Evolutionary conservation across 2,888 invertebrate genomes (phyloP).

Genomic region (Hypomecis punctinalis): DNA sequence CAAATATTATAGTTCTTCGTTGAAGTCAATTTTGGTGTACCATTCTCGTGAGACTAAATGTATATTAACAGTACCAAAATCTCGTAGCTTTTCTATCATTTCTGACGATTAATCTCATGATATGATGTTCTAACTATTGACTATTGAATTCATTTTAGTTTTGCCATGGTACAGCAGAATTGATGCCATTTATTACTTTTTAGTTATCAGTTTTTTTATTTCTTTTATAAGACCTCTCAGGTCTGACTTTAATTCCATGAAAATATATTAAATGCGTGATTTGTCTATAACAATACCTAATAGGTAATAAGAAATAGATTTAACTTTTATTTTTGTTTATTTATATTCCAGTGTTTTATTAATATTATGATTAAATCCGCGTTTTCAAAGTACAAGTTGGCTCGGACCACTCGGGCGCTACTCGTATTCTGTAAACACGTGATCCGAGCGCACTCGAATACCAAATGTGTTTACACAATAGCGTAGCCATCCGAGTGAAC

Average conservation of each 20-base stretch:
- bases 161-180: background rate
- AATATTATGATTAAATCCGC: slow-evolving; percentile 37
- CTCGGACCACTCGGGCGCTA: too few species aligned
- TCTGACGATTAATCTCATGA: too few species aligned
- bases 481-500: too few species aligned
- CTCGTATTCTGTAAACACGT: too few species aligned
- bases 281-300: slow-evolving; percentile 41
- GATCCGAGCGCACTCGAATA: too few species aligned
- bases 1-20: background rate
- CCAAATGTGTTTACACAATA: too few species aligned
- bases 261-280: slow-evolving; percentile 10
- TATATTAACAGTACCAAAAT: background rate
- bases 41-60: background rate
- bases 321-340: slow-evolving; percentile 38
- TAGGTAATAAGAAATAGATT: slow-evolving; percentile 23
- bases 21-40: background rate
- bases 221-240: slow-evolving; percentile 5
- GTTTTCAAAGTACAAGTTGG: too few species aligned
- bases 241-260: slow-evolving; percentile 28
- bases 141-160: too few species aligned
- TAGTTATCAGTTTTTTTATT: background rate
- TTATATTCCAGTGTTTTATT: slow-evolving; percentile 36
- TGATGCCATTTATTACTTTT: background rate
- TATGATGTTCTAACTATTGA: too few species aligned
- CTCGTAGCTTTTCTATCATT: background rate